Base-by-base conservation (phyloP, 1,140 invertebrate genomes). In the Subanguina moxae region DNA sequence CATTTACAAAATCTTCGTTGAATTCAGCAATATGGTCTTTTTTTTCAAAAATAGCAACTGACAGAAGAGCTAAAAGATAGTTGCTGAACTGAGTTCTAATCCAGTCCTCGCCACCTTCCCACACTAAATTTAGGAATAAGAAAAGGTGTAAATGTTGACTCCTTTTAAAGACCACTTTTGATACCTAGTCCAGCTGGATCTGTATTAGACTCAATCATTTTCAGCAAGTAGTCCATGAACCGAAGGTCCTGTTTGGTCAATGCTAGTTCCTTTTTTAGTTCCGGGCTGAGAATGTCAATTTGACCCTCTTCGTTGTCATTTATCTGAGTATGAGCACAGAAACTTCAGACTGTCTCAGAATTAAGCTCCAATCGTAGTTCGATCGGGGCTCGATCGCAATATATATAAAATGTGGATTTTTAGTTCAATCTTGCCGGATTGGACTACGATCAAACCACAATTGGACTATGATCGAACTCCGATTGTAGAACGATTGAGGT, bases 91-190 rank as follows among this genome's bases (percentile, higher is more conserved):
- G 94, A 45, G 91, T 89, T 73, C 94, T 85, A 46, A 97, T 90
- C 95, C 94, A 97, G 76, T 93, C 90, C 80, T 94, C 91, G 28
- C 91, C 90, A 19, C 92, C 92, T 85, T 93, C 90, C 90, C 90
- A 92, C 38, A 88, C 85, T 84, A 13, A 25, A 75, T 27, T 15
- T 21, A 56, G 43, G 21, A 5, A 15, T 46, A 56, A 21, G 32
- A n/a, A 25, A 30, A 28, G 61, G 48, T n/a, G n/a, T n/a, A n/a
- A n/a, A n/a, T n/a, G n/a, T n/a, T n/a, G n/a, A n/a, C n/a, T n/a
- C n/a, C n/a, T n/a, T n/a, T n/a, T n/a, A n/a, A n/a, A n/a, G n/a
- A n/a, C n/a, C n/a, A n/a, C n/a, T 38, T 38, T 3, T 38, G 32
- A 11, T 38, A 38, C 11, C 32, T 38, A 11, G 23, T 8, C 85